Base-by-base conservation (phyloP, 2,797 vertebrate species). In the Muscicapa striata region DNA sequence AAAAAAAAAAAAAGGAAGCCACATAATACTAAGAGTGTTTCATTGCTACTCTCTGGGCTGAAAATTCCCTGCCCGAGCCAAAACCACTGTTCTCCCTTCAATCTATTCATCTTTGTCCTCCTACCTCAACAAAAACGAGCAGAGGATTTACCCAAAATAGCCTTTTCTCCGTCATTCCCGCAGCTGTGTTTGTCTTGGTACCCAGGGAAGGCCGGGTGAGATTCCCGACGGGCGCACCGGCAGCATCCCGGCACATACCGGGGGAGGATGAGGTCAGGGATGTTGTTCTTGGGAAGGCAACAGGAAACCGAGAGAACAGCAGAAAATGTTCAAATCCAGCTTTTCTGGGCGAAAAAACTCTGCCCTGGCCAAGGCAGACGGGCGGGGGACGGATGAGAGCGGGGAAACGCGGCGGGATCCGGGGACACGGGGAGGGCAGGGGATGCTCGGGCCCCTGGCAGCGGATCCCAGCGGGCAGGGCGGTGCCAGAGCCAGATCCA, bases 261-360 rank as follows among this genome's bases (percentile, higher is more conserved):
- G 61, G 77, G 88, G 75, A 83, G 88, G 95, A 75, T 96, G 92
- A 96, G 93, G 93, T 96, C 96, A 96, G 93, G 93, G 74, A 18
- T 93, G 92, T 96, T 96, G 93, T 96, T 96, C 88, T 96, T 96
- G 95, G 93, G 94, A 92, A 78, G 74, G 92, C 88, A 36, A 86
- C 93, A 96, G 95, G 96, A 96, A 96, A 89, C 7, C 3, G 76
- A 78, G 90, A 57, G 92, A 96, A 95, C 92, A 74, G 94, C 79
- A 91, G 73, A 93, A 87, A 95, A 83, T 59, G 87, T 93, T 93
- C 91, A 85, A 94, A 94, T 74, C 78, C 82, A 83, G 82, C 21
- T 91, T 87, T 91, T 85, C 79, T 91, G 82, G 52, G 85, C 11
- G 10, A 94, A 94, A 95, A 94, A 95, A 13, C 78, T 54, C 75